phyloP scores from a whole-genome alignment of 2,113 vertebrate genomes.

The Pan troglodytes region DNA sequence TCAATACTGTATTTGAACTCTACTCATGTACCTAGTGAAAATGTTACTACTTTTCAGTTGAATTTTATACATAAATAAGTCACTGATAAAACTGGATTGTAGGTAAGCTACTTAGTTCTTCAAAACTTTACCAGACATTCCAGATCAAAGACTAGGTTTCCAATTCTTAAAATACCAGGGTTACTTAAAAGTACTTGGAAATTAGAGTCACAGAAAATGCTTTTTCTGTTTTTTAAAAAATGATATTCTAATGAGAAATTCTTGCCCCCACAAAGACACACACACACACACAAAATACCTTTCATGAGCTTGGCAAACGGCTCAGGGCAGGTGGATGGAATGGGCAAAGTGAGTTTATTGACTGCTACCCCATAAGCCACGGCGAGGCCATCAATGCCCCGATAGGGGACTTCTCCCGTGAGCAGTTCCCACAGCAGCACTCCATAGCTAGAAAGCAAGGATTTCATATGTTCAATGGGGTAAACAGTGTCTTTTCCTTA shows the following conservation, averaged over 20 bases:
- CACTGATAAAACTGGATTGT: not conserved
- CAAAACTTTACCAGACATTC: not conserved
- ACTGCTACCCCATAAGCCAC: constrained; percentile 97
- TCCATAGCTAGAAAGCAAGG: constrained; percentile 89
- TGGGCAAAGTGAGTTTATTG: constrained; percentile 96
- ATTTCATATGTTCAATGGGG: not conserved
- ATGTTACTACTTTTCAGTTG: not conserved
- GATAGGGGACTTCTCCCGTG: constrained; percentile 96
- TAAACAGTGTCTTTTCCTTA: constrained; percentile 21
- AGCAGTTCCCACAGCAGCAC: constrained; percentile 98
- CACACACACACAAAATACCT: constrained; percentile 83
- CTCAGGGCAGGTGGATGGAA: constrained; percentile 97
- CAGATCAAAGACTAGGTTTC: not conserved
- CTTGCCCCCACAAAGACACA: too few relatives aligned
- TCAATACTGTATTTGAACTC: not conserved
- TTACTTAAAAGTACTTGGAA: not conserved
- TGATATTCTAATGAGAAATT: not conserved
- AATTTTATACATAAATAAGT: not conserved
- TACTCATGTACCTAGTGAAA: not conserved
- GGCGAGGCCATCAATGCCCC: constrained; percentile 96
- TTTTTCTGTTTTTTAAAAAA: not conserved
- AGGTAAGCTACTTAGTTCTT: not conserved
- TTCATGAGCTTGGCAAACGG: constrained; percentile 97
- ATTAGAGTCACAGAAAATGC: not conserved
- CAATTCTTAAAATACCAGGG: not conserved